Base-by-base conservation (phyloP, 2,888 invertebrate species). In the Synanthedon formicaeformis region DNA sequence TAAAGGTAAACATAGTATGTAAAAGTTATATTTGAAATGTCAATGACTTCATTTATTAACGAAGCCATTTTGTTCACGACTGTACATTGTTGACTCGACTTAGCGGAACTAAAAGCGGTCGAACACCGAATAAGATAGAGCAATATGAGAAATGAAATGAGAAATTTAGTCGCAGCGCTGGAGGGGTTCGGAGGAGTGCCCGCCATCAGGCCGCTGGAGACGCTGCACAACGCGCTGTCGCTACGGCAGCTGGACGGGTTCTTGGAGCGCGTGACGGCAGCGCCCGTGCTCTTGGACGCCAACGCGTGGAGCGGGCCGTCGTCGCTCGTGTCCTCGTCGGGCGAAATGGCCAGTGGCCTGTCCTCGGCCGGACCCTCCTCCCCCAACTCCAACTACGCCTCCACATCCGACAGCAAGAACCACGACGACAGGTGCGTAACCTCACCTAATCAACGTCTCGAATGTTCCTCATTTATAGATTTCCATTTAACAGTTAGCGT, bases 161-260 rank as follows among this genome's bases (percentile, higher is more conserved):
- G 45, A 45, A 45, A 45, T 45, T 45, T 11, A 40, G 45, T 18
- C 81, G 79, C 88, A 89, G 94, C 93, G 53, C 90, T 94, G 73
- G 94, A 94, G 81, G 95, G 95, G 40, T 95, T 95, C 79, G 95
- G 95, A 57, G 95, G 96, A 55, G 97, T 98, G 60, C 99, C 99
- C 27, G 95, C 97, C 1, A 96, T 99, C 65, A 92, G 98, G 40
- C 98, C 98, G 1, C 85, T 99, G 77, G 99, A 99, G 88, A 99
- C 99, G 4, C 88, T 99, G 56, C 99, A 99, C 90, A 99, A 99
- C 85, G 96, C 97, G 51, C 88, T 99, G 61, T 98, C 97, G 51
- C 89, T 98, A 70, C 92, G 94, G 49, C 97, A 98, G 76, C 88
- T 99, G 67, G 98, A 98, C 78, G 89, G 86, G 50, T 99, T 97